Evolutionary conservation across 2,888 invertebrate genomes (phyloP).

Genomic region (Drosophila picticornis): DNA sequence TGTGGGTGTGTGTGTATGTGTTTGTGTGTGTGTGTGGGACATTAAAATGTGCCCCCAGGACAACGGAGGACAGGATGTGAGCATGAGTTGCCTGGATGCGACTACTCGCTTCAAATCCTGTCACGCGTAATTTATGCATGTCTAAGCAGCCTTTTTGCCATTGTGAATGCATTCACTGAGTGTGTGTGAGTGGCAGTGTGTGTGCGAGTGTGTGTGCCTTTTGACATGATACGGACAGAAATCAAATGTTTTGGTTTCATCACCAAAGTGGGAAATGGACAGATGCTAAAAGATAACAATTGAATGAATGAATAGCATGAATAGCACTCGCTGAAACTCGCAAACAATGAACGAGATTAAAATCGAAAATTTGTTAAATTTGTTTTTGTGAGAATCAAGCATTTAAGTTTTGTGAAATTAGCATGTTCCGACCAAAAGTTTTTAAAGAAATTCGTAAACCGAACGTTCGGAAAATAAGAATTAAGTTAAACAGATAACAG

Average conservation of each 20-base stretch:
- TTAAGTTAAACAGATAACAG: neutral
- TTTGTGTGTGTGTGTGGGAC: conserved; percentile 1
- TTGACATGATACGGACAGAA: conserved; percentile 47
- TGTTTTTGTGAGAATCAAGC: neutral
- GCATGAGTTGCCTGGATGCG: conserved; percentile 30
- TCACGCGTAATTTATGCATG: conserved; percentile 70
- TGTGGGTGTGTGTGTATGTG: neutral
- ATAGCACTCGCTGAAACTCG: conserved; percentile 25
- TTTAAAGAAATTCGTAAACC: neutral
- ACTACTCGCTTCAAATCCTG: conserved; percentile 43
- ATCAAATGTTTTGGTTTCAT: conserved; percentile 35
- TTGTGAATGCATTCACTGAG: conserved; percentile 11
- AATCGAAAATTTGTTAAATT: conserved; percentile 1
- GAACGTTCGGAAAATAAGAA: neutral
- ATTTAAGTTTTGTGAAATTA: neutral
- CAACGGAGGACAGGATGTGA: conserved; percentile 28
- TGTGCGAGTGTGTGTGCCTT: conserved; percentile 17
- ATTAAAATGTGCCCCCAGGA: conserved; percentile 39
- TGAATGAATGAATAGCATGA: conserved; percentile 23
- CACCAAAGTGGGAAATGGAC: conserved; percentile 26
- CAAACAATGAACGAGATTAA: conserved; percentile 1
- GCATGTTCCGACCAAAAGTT: neutral
- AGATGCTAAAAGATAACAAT: conserved; percentile 14
- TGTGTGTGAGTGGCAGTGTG: conserved; percentile 5
- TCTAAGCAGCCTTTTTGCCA: conserved; percentile 62